phyloP scores from a whole-genome alignment of 2,113 vertebrate species.

The Takifugu flavidus region DNA sequence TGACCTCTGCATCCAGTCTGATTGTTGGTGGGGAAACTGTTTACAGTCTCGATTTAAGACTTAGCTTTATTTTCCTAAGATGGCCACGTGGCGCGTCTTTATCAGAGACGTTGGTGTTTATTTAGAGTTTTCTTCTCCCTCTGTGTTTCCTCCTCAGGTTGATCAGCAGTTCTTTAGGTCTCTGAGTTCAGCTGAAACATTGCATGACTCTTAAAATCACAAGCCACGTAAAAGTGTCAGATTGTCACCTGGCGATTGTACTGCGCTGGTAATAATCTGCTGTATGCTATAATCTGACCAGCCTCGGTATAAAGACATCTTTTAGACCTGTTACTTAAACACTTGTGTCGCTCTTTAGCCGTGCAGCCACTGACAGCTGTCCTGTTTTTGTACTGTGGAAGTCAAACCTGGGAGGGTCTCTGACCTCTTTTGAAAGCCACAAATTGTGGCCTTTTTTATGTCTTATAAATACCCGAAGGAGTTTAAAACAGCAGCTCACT shows the following conservation, averaged over 20 bases:
- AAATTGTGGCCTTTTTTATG: constrained; percentile 10
- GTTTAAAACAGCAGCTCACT: constrained; percentile 10
- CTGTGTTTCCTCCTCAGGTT: constrained; percentile 39
- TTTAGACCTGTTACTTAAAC: neutral
- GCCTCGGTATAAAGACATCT: constrained; percentile 3
- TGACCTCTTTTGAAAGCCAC: constrained; percentile 12
- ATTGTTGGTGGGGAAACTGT: constrained; percentile 12
- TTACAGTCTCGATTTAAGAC: constrained; percentile 29
- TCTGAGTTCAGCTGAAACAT: constrained; percentile 13
- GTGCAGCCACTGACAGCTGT: neutral
- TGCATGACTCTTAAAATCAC: constrained; percentile 14
- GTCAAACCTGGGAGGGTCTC: constrained; percentile 15
- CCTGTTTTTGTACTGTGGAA: neutral
- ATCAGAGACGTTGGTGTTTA: constrained; percentile 10
- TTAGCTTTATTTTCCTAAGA: constrained; percentile 25
- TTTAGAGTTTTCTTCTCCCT: constrained; percentile 15
- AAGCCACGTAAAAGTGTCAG: constrained; percentile 4
- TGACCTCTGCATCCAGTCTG: constrained; percentile 4
- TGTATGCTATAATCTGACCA: neutral
- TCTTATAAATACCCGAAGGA: constrained; percentile 24
- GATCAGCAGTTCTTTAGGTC: constrained; percentile 20
- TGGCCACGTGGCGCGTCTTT: neutral
- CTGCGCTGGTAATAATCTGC: neutral
- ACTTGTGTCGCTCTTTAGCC: neutral
- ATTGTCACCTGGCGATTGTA: constrained; percentile 1